Evolutionary conservation across 1,140 invertebrate species (phyloP).

Genomic region (Stegodyphus dumicola): DNA sequence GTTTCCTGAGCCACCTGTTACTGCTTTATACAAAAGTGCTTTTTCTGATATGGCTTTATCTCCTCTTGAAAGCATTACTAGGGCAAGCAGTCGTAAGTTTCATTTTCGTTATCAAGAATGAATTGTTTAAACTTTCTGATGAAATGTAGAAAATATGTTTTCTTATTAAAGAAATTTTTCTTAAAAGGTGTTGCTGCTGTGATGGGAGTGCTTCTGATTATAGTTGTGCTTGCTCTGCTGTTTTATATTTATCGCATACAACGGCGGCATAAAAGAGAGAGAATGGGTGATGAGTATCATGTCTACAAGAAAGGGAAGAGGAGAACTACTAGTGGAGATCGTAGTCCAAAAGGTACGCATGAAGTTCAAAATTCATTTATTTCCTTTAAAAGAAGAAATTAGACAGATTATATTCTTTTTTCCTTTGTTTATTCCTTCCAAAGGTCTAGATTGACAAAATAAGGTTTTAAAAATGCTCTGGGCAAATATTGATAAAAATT

Average conservation of each 20-base stretch:
- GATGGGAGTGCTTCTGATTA: slow-evolving; percentile 65
- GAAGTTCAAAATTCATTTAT: not conserved
- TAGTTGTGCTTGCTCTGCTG: slow-evolving; percentile 64
- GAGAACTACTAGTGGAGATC: slow-evolving; percentile 26
- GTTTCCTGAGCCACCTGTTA: slow-evolving; percentile 60
- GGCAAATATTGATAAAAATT: no score
- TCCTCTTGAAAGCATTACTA: slow-evolving; percentile 44
- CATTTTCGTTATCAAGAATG: not conserved
- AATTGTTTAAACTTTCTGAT: not conserved
- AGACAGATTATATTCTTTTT: no score
- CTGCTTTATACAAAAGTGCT: slow-evolving; percentile 58
- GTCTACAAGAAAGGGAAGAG: slow-evolving; percentile 35
- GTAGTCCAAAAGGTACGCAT: slow-evolving; percentile 32
- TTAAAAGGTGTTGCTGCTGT: slow-evolving; percentile 65
- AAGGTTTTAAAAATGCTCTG: no score
- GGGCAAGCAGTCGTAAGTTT: slow-evolving; percentile 50
- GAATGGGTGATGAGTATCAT: slow-evolving; percentile 40
- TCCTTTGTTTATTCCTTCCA: no score
- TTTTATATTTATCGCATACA: slow-evolving; percentile 67
- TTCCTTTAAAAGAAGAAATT: not conserved
- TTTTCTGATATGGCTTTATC: slow-evolving; percentile 49
- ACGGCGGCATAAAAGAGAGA: slow-evolving; percentile 73
- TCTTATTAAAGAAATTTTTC: not conserved
- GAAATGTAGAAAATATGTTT: slow-evolving; percentile 67
- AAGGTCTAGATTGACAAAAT: no score